Percentiles rank a stretch among this genome's conserved stretches.
phyloP scores from a whole-genome alignment of 1,140 invertebrate genomes.

The Drosophila pseudoobscura region DNA sequence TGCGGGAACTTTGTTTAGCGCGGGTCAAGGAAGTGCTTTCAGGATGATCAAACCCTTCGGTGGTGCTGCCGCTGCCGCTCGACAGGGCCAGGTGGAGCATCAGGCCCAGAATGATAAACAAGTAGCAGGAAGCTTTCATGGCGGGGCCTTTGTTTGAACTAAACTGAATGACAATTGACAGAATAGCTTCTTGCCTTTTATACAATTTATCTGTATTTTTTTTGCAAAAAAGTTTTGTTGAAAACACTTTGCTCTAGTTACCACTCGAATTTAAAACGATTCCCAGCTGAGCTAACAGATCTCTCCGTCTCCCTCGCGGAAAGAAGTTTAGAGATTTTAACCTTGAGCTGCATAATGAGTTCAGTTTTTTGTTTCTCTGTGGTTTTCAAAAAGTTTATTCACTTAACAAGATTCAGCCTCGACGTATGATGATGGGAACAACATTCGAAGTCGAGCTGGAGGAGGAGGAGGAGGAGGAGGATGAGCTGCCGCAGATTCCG shows the following conservation, averaged over 20 bases:
- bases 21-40: neutral
- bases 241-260: constrained; percentile 19
- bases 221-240: constrained; percentile 15
- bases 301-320: too few species aligned
- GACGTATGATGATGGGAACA: constrained; percentile 47
- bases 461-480: constrained; percentile 30
- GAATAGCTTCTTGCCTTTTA: constrained; percentile 17
- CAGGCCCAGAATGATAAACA: constrained; percentile 11
- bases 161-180: too few species aligned
- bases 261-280: neutral
- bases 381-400: neutral
- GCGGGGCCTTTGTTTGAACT: neutral
- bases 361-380: constrained; percentile 3
- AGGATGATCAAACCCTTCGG: constrained; percentile 17
- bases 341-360: constrained; percentile 10
- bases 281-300: constrained; percentile 22
- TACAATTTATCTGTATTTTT: constrained; percentile 30
- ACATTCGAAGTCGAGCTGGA: constrained; percentile 20
- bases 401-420: constrained; percentile 17
- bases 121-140: constrained; percentile 25
- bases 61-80: neutral
- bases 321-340: neutral
- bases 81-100: constrained; percentile 4
- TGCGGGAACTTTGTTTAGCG: constrained; percentile 21
- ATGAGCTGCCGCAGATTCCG: constrained; percentile 27